These are phyloP conservation scores for Neelides sp. DNA, from an alignment of 1,140 invertebrate species.

Conservation along the genomic window DNA sequence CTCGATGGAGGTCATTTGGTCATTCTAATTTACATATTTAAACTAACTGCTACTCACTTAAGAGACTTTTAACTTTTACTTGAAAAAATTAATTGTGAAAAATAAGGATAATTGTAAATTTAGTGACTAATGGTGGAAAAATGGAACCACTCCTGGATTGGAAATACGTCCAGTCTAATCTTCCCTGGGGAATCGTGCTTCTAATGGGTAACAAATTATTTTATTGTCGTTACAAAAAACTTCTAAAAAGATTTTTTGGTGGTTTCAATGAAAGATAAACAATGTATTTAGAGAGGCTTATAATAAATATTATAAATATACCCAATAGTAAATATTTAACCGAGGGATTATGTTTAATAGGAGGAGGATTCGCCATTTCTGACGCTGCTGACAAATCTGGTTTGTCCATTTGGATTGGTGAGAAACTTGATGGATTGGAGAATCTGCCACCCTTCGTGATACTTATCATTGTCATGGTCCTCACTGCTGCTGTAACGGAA, in stretches of 20 bases:
- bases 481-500: constrained; percentile 53
- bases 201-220: constrained; percentile 18
- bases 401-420: constrained; percentile 58
- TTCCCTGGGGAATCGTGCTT: constrained; percentile 52
- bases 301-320: too few relatives aligned
- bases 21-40: too few relatives aligned
- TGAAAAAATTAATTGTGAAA: background rate
- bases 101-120: background rate
- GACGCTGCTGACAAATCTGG: constrained; percentile 63
- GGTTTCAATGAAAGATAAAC: too few relatives aligned
- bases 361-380: constrained; percentile 38
- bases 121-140: background rate
- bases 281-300: too few relatives aligned
- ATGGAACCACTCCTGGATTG: constrained; percentile 54
- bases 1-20: constrained; percentile 18
- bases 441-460: constrained; percentile 34
- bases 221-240: background rate
- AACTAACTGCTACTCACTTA: too few relatives aligned
- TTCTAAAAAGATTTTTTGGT: too few relatives aligned
- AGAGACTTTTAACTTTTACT: too few relatives aligned
- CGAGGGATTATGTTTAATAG: background rate
- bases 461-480: constrained; percentile 36
- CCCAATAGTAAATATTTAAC: background rate
- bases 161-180: constrained; percentile 60
- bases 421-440: constrained; percentile 38